phyloP scores from a whole-genome alignment of 2,888 invertebrate species.

The Callinectes sapidus region DNA sequence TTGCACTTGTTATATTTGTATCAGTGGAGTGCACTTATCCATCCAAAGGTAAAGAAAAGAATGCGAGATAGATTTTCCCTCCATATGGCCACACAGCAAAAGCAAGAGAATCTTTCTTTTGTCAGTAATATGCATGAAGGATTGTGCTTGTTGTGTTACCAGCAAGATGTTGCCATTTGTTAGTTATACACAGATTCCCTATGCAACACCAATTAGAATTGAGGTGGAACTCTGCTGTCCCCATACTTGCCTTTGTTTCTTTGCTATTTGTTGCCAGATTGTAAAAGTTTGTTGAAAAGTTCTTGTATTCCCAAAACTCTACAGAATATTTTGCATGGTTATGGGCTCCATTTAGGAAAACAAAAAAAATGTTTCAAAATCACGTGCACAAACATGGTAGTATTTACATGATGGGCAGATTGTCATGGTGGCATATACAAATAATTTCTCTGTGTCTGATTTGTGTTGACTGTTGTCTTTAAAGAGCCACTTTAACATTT shows the following conservation, averaged over 20 bases:
- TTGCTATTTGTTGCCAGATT: neutral
- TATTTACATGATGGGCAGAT: neutral
- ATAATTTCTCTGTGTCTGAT: neutral
- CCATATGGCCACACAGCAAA: neutral
- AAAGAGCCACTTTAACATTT: neutral
- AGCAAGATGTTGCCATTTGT: neutral
- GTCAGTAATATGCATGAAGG: constrained; percentile 13
- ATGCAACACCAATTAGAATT: neutral
- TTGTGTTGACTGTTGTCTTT: neutral
- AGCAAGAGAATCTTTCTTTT: neutral
- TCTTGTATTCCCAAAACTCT: neutral
- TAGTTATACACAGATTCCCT: neutral
- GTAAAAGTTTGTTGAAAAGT: neutral
- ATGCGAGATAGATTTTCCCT: neutral
- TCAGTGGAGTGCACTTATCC: neutral
- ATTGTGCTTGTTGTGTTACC: neutral
- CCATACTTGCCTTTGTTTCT: neutral
- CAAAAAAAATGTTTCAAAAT: no score
- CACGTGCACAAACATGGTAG: no score
- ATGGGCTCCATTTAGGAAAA: neutral
- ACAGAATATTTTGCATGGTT: neutral
- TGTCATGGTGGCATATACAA: neutral
- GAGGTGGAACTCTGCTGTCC: neutral
- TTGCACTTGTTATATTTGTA: neutral
- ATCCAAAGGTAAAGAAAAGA: neutral